These are phyloP conservation scores for Trididemnum nubilum DNA, from an alignment of 23 tunicate genomes.

Conservation along the genomic window DNA sequence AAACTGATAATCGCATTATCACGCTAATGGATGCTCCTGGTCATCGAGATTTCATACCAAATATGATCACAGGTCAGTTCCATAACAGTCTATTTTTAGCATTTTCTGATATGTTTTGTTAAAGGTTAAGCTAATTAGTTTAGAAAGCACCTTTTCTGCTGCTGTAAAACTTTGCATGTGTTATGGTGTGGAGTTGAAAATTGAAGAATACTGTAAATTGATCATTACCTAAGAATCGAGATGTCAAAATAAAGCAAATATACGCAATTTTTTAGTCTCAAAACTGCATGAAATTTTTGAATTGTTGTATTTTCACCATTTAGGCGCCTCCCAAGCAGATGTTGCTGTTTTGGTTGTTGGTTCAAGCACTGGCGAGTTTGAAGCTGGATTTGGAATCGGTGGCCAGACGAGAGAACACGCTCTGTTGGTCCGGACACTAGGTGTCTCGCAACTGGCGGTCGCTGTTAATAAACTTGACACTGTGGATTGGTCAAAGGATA, in stretches of 20 bases:
- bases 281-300: too few species aligned
- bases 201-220: too few species aligned
- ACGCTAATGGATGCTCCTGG: conserved; percentile 98
- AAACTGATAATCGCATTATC: conserved; percentile 61
- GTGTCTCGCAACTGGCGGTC: conserved; percentile 91
- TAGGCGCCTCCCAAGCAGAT: conserved; percentile 97
- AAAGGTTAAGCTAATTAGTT: too few species aligned
- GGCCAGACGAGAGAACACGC: conserved; percentile 98
- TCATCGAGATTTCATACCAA: conserved; percentile 91
- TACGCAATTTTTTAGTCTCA: too few species aligned
- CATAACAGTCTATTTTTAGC: background rate
- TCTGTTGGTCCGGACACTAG: conserved; percentile 78
- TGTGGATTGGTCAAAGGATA: conserved; percentile 64
- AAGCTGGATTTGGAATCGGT: conserved; percentile 94
- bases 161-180: too few species aligned
- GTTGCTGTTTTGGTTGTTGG: conserved; percentile 91
- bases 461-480: conserved; percentile 94
- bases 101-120: too few species aligned
- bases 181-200: too few species aligned
- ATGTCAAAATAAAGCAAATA: too few species aligned
- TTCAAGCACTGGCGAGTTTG: conserved; percentile 94
- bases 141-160: too few species aligned
- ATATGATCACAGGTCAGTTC: conserved; percentile 87
- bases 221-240: too few species aligned
- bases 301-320: too few species aligned